A percentile compares a stretch with the other conserved stretches of the same genome.
These are phyloP conservation scores for Diplosoma virens DNA, from an alignment of 23 tunicate species.

Conservation along the genomic window DNA sequence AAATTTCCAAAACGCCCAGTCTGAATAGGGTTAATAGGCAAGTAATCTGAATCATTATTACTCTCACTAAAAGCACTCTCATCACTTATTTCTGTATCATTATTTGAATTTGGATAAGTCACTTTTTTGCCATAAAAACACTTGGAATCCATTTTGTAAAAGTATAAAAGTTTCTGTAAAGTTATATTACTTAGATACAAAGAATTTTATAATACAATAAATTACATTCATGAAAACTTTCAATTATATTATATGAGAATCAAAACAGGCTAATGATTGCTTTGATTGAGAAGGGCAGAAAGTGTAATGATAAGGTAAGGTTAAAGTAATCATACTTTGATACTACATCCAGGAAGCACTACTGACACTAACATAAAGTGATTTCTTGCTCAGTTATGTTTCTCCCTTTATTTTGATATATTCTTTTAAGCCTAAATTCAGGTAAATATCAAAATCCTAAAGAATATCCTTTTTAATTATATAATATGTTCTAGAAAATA, in stretches of 20 bases:
- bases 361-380: background rate
- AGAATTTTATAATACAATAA: background rate
- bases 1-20: too few relatives aligned
- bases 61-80: background rate
- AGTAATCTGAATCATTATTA: background rate
- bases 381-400: background rate
- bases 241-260: background rate
- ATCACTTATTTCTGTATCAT: background rate
- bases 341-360: background rate
- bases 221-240: background rate
- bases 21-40: too few relatives aligned
- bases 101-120: background rate
- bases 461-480: background rate
- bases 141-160: background rate
- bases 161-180: background rate
- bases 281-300: background rate
- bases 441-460: background rate
- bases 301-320: background rate
- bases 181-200: background rate
- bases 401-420: background rate
- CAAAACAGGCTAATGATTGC: background rate
- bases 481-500: background rate
- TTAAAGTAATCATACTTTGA: background rate
- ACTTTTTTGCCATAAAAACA: background rate
- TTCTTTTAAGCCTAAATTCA: background rate